A percentile compares a stretch with the other conserved stretches of the same genome.
phyloP scores from a whole-genome alignment of 2,113 vertebrate species.

The Casuarius casuarius region DNA sequence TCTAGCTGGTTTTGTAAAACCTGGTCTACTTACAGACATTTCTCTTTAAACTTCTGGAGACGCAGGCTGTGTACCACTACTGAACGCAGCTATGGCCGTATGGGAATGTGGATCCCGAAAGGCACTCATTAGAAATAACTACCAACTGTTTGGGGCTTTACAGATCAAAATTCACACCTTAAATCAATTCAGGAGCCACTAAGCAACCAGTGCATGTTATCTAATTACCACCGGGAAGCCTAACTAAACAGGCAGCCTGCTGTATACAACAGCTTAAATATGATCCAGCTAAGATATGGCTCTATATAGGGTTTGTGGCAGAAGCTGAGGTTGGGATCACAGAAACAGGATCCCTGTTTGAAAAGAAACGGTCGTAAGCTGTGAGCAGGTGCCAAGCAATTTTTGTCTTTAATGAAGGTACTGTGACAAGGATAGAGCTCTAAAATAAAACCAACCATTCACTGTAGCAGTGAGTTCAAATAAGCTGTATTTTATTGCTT shows the following conservation, averaged over 20 bases:
- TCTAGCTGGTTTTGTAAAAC: background rate
- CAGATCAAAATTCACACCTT: background rate
- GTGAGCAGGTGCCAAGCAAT: background rate
- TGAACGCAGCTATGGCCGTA: background rate
- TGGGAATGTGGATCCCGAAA: accelerated
- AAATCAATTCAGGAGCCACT: background rate
- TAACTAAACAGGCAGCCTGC: background rate
- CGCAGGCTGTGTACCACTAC: background rate
- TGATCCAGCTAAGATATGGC: background rate
- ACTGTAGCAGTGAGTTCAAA: background rate
- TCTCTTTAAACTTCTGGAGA: background rate
- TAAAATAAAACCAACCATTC: background rate
- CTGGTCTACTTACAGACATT: background rate
- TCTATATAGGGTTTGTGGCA: background rate
- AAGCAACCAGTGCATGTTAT: background rate
- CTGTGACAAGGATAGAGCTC: background rate
- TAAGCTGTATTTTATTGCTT: background rate
- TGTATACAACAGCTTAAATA: background rate
- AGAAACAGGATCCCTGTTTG: background rate
- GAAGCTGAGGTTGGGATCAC: background rate
- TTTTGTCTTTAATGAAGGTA: background rate
- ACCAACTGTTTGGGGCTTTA: background rate
- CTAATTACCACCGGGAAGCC: background rate
- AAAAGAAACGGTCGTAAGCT: background rate
- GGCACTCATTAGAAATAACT: background rate